Evolutionary conservation across 2,888 invertebrate genomes (phyloP).

Genomic region (Eucriotettix oculatus): DNA sequence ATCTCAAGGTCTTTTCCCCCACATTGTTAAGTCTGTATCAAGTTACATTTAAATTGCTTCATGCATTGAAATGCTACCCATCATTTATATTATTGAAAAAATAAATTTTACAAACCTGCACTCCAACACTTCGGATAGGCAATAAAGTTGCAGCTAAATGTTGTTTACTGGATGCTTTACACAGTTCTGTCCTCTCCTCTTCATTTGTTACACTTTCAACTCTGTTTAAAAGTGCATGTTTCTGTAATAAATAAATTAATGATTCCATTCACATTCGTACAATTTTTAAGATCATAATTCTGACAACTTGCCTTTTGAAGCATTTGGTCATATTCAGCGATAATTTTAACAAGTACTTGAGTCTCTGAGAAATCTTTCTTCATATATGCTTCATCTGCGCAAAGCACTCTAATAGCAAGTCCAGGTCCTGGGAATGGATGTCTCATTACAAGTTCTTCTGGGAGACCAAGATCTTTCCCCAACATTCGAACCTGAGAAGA

Average conservation of each 20-base stretch:
- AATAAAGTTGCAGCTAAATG: slow-evolving; percentile 71
- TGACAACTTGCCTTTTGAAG: slow-evolving; percentile 47
- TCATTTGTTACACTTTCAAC: slow-evolving; percentile 65
- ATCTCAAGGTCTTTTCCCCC: no score
- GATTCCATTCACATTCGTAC: no score
- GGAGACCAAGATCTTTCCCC: slow-evolving; percentile 79
- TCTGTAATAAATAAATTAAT: slow-evolving; percentile 28
- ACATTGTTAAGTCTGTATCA: no score
- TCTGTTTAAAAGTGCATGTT: slow-evolving; percentile 78
- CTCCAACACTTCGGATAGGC: slow-evolving; percentile 91
- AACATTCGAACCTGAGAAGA: slow-evolving; percentile 50
- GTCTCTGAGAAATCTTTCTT: slow-evolving; percentile 93
- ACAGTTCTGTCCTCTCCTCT: slow-evolving; percentile 44
- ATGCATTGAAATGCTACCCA: no score
- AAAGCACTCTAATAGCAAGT: slow-evolving; percentile 87
- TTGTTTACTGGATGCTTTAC: slow-evolving; percentile 51
- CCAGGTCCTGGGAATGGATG: slow-evolving; percentile 99
- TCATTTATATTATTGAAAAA: no score
- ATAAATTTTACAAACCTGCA: slow-evolving; percentile 51
- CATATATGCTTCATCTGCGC: slow-evolving; percentile 87
- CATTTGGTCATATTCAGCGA: slow-evolving; percentile 86
- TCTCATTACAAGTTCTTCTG: slow-evolving; percentile 70
- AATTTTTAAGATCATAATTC: not conserved
- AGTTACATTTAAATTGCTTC: no score
- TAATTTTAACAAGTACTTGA: slow-evolving; percentile 80